A percentile compares a stretch with the other conserved stretches of the same genome.
Evolutionary conservation across 2,797 vertebrate genomes (phyloP).

Genomic region (Leptodactylus fallax): DNA sequence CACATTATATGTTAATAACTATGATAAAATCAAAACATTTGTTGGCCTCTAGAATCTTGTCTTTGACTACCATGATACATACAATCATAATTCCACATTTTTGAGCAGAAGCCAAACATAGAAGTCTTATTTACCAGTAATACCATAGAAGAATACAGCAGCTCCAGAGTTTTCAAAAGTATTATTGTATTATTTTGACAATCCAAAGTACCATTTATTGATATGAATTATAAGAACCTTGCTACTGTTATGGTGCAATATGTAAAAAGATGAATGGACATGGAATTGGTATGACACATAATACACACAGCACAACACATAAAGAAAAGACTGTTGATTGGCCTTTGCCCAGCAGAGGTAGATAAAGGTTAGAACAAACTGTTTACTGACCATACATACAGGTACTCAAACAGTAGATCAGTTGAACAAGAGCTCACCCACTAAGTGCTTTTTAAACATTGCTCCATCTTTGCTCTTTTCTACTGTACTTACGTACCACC

Average conservation of each 20-base stretch:
- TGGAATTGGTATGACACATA: slow-evolving; percentile 64
- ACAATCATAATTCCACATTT: slow-evolving; percentile 23
- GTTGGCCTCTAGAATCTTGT: not conserved
- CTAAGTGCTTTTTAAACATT: slow-evolving; percentile 68
- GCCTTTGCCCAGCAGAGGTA: slow-evolving; percentile 73
- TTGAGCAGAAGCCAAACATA: slow-evolving; percentile 27
- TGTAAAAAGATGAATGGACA: slow-evolving; percentile 64
- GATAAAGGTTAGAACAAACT: slow-evolving; percentile 74
- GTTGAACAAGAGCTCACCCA: slow-evolving; percentile 72
- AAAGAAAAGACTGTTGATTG: slow-evolving; percentile 65
- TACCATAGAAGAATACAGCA: slow-evolving; percentile 61
- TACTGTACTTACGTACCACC: slow-evolving; percentile 65
- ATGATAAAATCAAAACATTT: not conserved
- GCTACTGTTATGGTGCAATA: slow-evolving; percentile 57
- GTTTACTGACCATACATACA: slow-evolving; percentile 70
- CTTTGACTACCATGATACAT: not conserved
- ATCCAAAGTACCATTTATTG: slow-evolving; percentile 64
- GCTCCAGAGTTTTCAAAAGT: slow-evolving; percentile 52
- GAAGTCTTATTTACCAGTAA: slow-evolving; percentile 65
- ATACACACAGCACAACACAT: slow-evolving; percentile 60
- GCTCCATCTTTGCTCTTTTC: slow-evolving; percentile 61
- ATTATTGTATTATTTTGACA: slow-evolving; percentile 57
- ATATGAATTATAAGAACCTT: slow-evolving; percentile 59
- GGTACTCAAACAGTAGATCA: slow-evolving; percentile 69
- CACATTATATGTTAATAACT: not conserved